These are phyloP conservation scores for Drosophila melanosoma DNA, from an alignment of 2,888 invertebrate genomes.

Conservation along the genomic window DNA sequence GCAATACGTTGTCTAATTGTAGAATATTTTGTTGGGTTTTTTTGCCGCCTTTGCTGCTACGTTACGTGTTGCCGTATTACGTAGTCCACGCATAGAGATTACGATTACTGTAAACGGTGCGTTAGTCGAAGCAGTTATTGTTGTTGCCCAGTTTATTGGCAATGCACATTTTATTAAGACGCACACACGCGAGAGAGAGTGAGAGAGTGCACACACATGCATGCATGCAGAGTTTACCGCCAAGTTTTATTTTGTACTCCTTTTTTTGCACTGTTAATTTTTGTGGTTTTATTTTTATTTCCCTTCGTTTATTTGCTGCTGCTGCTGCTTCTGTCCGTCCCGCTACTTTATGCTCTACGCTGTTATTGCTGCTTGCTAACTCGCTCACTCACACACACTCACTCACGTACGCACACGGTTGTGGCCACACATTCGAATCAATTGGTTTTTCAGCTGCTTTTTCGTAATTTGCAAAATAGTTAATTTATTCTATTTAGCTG, in stretches of 20 bases:
- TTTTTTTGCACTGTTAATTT: slow-evolving; percentile 48
- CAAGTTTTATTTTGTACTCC: slow-evolving; percentile 56
- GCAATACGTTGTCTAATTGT: slow-evolving; percentile 51
- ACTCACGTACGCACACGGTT: slow-evolving; percentile 56
- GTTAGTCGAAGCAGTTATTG: slow-evolving; percentile 42
- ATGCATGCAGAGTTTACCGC: slow-evolving; percentile 67
- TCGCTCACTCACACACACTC: slow-evolving; percentile 42
- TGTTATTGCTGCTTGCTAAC: slow-evolving; percentile 45
- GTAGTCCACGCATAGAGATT: slow-evolving; percentile 55
- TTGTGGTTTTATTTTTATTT: slow-evolving; percentile 66
- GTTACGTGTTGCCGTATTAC: slow-evolving; percentile 55
- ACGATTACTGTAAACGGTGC: slow-evolving; percentile 56
- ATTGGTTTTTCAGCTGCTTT: slow-evolving; percentile 71
- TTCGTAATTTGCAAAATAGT: slow-evolving; percentile 71
- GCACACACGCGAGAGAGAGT: slow-evolving; percentile 25
- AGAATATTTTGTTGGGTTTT: slow-evolving; percentile 16
- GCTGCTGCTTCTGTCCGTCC: slow-evolving; percentile 37
- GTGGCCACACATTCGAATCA: slow-evolving; percentile 54
- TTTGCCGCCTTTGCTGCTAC: slow-evolving; percentile 57
- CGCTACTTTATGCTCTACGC: slow-evolving; percentile 49
- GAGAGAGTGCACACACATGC: slow-evolving; percentile 23
- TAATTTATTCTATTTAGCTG: slow-evolving; percentile 69
- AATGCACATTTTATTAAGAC: slow-evolving; percentile 56
- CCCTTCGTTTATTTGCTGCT: slow-evolving; percentile 61
- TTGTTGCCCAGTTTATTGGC: slow-evolving; percentile 60